Base-by-base conservation (phyloP, 2,797 vertebrate genomes). In the Triplophysa bombifrons region DNA sequence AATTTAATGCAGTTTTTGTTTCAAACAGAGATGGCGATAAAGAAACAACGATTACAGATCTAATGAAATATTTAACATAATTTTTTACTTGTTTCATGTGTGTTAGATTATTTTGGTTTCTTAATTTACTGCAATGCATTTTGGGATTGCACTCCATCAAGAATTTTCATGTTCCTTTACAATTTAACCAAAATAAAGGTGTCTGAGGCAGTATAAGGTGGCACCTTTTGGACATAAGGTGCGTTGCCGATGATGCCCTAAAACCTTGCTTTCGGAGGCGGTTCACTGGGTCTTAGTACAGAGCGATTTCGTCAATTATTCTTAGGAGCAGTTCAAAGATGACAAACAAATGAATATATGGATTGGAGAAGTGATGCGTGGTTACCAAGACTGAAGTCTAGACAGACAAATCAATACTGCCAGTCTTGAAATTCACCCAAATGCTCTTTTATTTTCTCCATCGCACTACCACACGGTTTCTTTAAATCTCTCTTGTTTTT, bases 371-470 rank as follows among this genome's bases (percentile, higher is more conserved):
- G 50, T 5, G 13, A 51, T 76, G 65, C 20, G 51, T 58, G 20
- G 55, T 68, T 30, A 6, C 25, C 44, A 2, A 2, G 61, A 50
- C 71, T 1, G 16, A 55, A 5, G 48, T 14, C 3, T 20, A 44
- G 38, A 25, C 64, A 7, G 34, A 68, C n/a, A 12, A 22, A 66
- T 72, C 61, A 74, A 55, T 56, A 66, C 27, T 19, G 1, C 2
- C 2, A 12, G 20, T 13, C 2, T 69, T 65, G 16, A 64, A 38
- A 67, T 41, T 53, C 13, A 60, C 11, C 72, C 17, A 63, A 44
- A 72, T 20, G 25, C 34, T 30, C 53, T 72, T 4, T 46, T 51
- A 53, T 80, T 78, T 74, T 68, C 46, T 38, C n/a, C 19, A n/a
- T 34, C 6, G 16, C 16, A 10, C 3, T 3, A 38, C 19, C 30